Percentiles rank a stretch among this genome's conserved stretches.
Conservation (phyloP, 1,140 invertebrate genomes). For the Vanessa tameamea region DNA sequence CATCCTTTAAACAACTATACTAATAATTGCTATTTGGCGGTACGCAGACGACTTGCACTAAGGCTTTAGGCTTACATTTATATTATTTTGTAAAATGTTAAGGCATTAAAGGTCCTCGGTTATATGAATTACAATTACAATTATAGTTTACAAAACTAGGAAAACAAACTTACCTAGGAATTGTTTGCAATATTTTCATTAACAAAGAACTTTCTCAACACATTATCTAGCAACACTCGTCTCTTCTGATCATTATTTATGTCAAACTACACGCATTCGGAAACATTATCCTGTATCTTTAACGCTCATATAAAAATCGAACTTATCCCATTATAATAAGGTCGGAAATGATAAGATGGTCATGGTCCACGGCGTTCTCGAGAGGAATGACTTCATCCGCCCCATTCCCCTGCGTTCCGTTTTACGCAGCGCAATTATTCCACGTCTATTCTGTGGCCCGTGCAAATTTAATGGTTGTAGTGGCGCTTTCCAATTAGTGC, state of each 20-base stretch:
- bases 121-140: neutral
- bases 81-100: too few species aligned
- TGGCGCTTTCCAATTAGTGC: slow-evolving; percentile 44
- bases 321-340: neutral
- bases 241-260: slow-evolving; percentile 45
- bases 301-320: slow-evolving; percentile 5
- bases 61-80: too few species aligned
- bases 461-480: slow-evolving; percentile 60
- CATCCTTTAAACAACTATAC: too few species aligned
- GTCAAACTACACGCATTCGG: slow-evolving; percentile 50
- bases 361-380: neutral
- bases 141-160: neutral
- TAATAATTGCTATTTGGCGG: too few species aligned
- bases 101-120: too few species aligned
- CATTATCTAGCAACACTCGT: neutral
- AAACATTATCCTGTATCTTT: slow-evolving; percentile 37
- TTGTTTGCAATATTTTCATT: neutral
- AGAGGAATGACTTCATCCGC: slow-evolving; percentile 54
- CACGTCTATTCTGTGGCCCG: slow-evolving; percentile 45
- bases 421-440: slow-evolving; percentile 51
- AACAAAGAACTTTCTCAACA: neutral
- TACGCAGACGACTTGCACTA: too few species aligned
- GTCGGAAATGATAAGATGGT: neutral
- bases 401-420: slow-evolving; percentile 38
- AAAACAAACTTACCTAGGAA: neutral